These are phyloP conservation scores for Coracopsis vasa DNA, from an alignment of 2,113 vertebrate species.

Conservation along the genomic window DNA sequence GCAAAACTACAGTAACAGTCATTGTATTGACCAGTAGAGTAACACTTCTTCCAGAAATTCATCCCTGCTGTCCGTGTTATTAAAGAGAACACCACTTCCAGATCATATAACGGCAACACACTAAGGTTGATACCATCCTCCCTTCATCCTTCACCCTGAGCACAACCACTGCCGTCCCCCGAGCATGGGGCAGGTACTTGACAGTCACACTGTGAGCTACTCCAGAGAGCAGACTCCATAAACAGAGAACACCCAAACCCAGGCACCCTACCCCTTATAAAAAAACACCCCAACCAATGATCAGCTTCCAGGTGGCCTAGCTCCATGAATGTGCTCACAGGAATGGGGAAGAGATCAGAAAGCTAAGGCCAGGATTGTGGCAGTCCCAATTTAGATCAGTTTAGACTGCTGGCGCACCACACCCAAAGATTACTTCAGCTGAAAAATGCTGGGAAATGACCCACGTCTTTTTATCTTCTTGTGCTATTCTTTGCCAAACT, in stretches of 20 bases:
- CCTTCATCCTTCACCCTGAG: background rate
- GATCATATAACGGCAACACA: background rate
- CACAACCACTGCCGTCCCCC: background rate
- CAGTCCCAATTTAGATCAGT: constrained; percentile 25
- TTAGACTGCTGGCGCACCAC: constrained; percentile 10
- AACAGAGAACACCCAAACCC: background rate
- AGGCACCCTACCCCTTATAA: background rate
- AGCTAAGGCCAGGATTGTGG: background rate
- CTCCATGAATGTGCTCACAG: background rate
- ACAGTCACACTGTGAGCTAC: background rate
- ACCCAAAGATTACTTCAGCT: background rate
- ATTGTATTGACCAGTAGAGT: background rate
- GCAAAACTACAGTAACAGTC: background rate
- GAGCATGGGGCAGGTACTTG: too few relatives aligned
- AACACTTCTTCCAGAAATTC: background rate
- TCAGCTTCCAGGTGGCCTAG: background rate
- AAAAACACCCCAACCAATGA: background rate
- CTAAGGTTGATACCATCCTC: background rate
- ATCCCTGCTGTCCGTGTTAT: background rate
- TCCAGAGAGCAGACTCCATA: background rate
- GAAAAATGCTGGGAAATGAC: background rate
- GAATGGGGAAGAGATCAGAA: constrained; percentile 24
- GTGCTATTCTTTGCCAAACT: background rate
- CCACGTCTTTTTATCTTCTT: background rate
- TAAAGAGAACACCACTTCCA: background rate